Evolutionary conservation across 2,797 vertebrate species (phyloP).

Genomic region (Melopsittacus undulatus): DNA sequence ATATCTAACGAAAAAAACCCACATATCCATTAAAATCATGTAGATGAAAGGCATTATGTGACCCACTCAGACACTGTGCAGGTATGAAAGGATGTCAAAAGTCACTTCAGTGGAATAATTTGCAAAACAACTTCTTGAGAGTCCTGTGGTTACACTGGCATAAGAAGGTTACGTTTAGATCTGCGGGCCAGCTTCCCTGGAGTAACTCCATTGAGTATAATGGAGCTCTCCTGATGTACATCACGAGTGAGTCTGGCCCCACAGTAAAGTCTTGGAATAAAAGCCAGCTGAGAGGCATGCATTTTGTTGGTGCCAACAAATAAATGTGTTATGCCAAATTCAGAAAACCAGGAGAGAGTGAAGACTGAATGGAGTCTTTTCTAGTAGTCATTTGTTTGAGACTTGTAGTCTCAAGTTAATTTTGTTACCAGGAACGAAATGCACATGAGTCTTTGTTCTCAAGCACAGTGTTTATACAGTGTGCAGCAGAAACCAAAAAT

Average conservation of each 20-base stretch:
- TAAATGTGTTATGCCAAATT: slow-evolving; percentile 36
- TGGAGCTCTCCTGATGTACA: slow-evolving; percentile 29
- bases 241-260: not conserved
- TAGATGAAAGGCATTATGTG: slow-evolving; percentile 55
- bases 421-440: slow-evolving; percentile 17
- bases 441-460: slow-evolving; percentile 14
- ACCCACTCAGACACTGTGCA: slow-evolving; percentile 63
- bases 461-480: slow-evolving; percentile 11
- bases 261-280: not conserved
- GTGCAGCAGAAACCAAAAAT: slow-evolving; percentile 31
- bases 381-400: slow-evolving; percentile 3
- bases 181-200: not conserved
- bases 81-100: slow-evolving; percentile 3
- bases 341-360: slow-evolving; percentile 43
- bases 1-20: slow-evolving; percentile 52
- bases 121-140: not conserved
- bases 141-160: slow-evolving; percentile 16
- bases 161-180: not conserved
- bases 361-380: slow-evolving; percentile 36
- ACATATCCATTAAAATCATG: slow-evolving; percentile 58
- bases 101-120: slow-evolving; percentile 55
- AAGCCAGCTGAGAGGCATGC: not conserved
- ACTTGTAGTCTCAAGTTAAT: slow-evolving; percentile 17
- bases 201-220: not conserved
- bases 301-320: slow-evolving; percentile 51